These are phyloP conservation scores for Sarcophaga bullata DNA, from an alignment of 1,140 invertebrate genomes.

Conservation along the genomic window DNA sequence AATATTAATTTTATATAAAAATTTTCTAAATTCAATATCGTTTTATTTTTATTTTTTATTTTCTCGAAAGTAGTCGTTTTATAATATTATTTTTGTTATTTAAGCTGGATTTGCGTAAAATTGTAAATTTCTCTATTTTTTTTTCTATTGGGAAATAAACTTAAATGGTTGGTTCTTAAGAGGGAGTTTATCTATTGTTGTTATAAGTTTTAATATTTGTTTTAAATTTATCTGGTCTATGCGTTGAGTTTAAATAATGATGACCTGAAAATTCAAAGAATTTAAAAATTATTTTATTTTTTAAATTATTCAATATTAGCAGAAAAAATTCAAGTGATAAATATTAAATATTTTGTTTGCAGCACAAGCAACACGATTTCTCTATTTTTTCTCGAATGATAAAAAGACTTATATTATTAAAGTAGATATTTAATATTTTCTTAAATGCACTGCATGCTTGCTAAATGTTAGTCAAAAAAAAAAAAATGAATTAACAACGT, in stretches of 20 bases:
- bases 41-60: not conserved
- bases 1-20: constrained; percentile 24
- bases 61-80: no score
- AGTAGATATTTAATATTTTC: no score
- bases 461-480: no score
- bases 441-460: no score
- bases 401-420: no score
- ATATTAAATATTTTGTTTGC: not conserved
- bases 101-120: not conserved
- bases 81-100: not conserved
- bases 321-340: no score
- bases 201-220: constrained; percentile 46
- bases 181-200: constrained; percentile 50
- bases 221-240: constrained; percentile 60
- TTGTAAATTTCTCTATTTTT: constrained; percentile 30
- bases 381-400: constrained; percentile 19
- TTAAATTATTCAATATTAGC: not conserved
- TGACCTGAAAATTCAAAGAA: constrained; percentile 56
- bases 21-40: constrained; percentile 5
- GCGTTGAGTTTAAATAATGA: constrained; percentile 61
- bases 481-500: not conserved
- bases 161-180: constrained; percentile 55
- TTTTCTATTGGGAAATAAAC: constrained; percentile 57
- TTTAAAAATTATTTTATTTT: constrained; percentile 38
- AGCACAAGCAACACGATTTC: not conserved